These are phyloP conservation scores for Opisthograptis luteolata DNA, from an alignment of 2,888 invertebrate genomes.

Conservation along the genomic window DNA sequence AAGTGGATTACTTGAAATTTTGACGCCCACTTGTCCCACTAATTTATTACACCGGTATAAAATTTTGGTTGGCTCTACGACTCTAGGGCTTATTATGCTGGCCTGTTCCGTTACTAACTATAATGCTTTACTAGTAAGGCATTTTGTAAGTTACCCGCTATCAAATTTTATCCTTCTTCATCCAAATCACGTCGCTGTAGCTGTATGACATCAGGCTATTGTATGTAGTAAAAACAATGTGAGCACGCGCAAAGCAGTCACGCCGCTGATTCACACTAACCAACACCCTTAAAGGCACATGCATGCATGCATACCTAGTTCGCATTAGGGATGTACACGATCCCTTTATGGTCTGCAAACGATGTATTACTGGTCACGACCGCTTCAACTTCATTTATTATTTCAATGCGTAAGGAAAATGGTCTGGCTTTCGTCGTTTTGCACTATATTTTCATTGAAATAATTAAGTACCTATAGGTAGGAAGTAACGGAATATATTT, in stretches of 20 bases:
- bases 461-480: too few relatives aligned
- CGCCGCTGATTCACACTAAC: slow-evolving; percentile 66
- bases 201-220: slow-evolving; percentile 72
- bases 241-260: slow-evolving; percentile 54
- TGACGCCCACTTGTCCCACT: too few relatives aligned
- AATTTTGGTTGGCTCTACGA: too few relatives aligned
- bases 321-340: slow-evolving; percentile 55
- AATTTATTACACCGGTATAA: too few relatives aligned
- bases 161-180: slow-evolving; percentile 26
- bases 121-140: too few relatives aligned
- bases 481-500: too few relatives aligned
- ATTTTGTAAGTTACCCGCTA: too few relatives aligned
- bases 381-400: slow-evolving; percentile 45
- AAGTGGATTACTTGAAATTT: too few relatives aligned
- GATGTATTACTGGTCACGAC: slow-evolving; percentile 53
- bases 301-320: neutral
- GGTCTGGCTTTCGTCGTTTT: slow-evolving; percentile 6
- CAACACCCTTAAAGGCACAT: slow-evolving; percentile 37
- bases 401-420: slow-evolving; percentile 25
- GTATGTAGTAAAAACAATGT: slow-evolving; percentile 71
- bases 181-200: slow-evolving; percentile 56
- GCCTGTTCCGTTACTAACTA: too few relatives aligned
- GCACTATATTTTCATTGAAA: too few relatives aligned
- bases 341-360: slow-evolving; percentile 45
- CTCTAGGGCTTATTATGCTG: too few relatives aligned